A percentile compares a stretch with the other conserved stretches of the same genome.
Evolutionary conservation across 64 coral and sea anemone genomes (phyloP).

Genomic region (Pocillopora damicornis): DNA sequence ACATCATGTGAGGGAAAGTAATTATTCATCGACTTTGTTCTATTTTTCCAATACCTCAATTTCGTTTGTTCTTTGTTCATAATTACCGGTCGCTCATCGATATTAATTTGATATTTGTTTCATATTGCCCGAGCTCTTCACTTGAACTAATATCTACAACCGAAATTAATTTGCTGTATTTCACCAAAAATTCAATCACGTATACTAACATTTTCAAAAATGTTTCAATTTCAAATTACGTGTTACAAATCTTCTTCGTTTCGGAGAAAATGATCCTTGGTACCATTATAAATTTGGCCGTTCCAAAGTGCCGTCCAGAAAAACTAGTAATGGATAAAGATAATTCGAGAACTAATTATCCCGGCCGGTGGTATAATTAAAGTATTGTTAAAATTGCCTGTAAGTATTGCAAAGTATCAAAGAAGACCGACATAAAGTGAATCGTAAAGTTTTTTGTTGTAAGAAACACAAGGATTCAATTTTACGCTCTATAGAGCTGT

Average conservation of each 20-base stretch:
- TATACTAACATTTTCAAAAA: background rate
- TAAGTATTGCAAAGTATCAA: too few species aligned
- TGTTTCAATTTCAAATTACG: background rate
- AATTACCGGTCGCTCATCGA: background rate
- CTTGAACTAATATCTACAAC: conserved; percentile 9
- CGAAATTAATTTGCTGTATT: background rate
- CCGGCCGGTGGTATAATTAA: too few species aligned
- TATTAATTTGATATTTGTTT: conserved; percentile 4
- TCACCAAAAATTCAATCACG: background rate
- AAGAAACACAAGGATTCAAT: too few species aligned
- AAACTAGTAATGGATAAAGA: too few species aligned
- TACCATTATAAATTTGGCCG: too few species aligned
- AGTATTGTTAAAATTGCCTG: too few species aligned
- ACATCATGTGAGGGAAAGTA: background rate
- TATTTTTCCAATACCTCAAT: background rate
- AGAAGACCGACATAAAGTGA: too few species aligned
- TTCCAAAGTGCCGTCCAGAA: too few species aligned
- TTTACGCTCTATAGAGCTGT: too few species aligned
- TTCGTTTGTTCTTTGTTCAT: conserved; percentile 13
- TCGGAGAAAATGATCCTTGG: background rate
- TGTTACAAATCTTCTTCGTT: background rate
- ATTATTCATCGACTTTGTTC: background rate
- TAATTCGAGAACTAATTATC: too few species aligned
- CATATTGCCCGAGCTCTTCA: background rate
- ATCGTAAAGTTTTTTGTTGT: too few species aligned